Percentiles rank a stretch among this genome's conserved stretches.
Evolutionary conservation across 2,113 vertebrate species (phyloP).

Genomic region (Dicaeum eximium): DNA sequence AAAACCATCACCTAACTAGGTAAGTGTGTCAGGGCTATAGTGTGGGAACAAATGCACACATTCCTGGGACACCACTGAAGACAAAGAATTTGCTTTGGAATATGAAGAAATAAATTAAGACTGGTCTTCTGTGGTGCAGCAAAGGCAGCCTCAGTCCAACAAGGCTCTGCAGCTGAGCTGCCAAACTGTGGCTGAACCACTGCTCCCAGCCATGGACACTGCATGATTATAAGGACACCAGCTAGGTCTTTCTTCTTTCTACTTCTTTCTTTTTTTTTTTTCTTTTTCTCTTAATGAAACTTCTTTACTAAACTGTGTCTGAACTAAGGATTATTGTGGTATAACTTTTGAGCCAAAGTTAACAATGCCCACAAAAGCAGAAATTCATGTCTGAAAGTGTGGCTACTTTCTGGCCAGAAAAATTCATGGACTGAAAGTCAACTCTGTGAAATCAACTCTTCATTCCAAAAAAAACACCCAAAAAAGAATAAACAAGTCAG

Average conservation of each 20-base stretch:
- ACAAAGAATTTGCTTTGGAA: background rate
- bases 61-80: conserved; percentile 15
- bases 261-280: background rate
- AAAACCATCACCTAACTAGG: background rate
- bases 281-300: background rate
- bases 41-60: conserved; percentile 30
- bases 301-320: background rate
- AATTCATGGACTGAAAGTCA: background rate
- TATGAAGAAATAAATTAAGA: conserved; percentile 14
- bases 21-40: background rate
- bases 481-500: background rate
- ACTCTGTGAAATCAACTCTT: background rate
- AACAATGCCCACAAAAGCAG: background rate
- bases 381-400: background rate
- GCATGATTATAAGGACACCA: background rate
- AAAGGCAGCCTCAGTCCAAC: background rate
- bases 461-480: background rate
- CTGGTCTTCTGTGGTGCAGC: background rate
- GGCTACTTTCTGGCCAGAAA: background rate
- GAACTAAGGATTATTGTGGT: background rate
- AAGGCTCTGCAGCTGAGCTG: background rate
- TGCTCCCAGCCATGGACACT: background rate
- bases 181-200: background rate
- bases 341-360: background rate
- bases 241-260: background rate